Percentiles rank a stretch among this genome's conserved stretches.
Evolutionary conservation across 1,140 invertebrate species (phyloP).

Genomic region (Drosophila eugracilis): DNA sequence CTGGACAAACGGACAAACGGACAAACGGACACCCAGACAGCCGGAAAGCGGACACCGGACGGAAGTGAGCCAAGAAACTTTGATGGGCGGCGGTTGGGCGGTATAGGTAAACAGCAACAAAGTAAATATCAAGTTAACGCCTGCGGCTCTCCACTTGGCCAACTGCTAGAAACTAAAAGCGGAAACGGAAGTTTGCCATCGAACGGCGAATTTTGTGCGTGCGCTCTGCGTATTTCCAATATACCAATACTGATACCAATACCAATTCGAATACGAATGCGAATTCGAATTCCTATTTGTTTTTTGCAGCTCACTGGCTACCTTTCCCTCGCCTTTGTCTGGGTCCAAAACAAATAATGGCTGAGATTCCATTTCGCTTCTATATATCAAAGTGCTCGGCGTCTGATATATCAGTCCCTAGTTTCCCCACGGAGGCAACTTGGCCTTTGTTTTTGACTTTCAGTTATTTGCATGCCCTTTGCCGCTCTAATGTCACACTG

Average conservation of each 20-base stretch:
- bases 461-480: slow-evolving; percentile 52
- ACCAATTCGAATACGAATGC: slow-evolving; percentile 25
- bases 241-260: slow-evolving; percentile 29
- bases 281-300: slow-evolving; percentile 41
- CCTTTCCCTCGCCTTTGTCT: slow-evolving; percentile 40
- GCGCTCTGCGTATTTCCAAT: slow-evolving; percentile 57
- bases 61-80: slow-evolving; percentile 69
- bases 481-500: slow-evolving; percentile 29
- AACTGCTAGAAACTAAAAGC: slow-evolving; percentile 74
- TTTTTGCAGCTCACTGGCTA: slow-evolving; percentile 49
- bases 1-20: slow-evolving; percentile 5
- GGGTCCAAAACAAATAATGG: slow-evolving; percentile 52
- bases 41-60: slow-evolving; percentile 23
- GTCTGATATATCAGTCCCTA: slow-evolving; percentile 41
- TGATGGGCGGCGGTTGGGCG: slow-evolving; percentile 27
- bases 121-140: slow-evolving; percentile 82
- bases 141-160: slow-evolving; percentile 63
- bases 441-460: slow-evolving; percentile 47
- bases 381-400: slow-evolving; percentile 46
- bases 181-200: slow-evolving; percentile 78
- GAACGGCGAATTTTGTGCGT: slow-evolving; percentile 58
- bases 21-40: slow-evolving; percentile 6
- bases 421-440: slow-evolving; percentile 16
- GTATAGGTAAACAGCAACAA: slow-evolving; percentile 78
- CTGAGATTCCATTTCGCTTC: slow-evolving; percentile 51